Evolutionary conservation across 2,797 vertebrate genomes (phyloP).

Genomic region (Coendou prehensilis): DNA sequence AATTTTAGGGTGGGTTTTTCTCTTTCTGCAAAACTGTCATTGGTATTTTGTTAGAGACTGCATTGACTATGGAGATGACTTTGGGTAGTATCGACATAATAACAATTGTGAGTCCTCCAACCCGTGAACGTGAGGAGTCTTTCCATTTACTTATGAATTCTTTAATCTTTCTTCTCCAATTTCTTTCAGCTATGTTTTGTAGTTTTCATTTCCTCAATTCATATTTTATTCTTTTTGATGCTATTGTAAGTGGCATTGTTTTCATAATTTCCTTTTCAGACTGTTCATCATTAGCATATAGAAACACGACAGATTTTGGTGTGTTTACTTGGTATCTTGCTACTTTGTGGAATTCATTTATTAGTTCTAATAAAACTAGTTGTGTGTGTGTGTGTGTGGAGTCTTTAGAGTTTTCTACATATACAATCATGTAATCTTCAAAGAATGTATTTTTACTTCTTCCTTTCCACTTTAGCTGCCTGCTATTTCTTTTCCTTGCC

Average conservation of each 20-base stretch:
- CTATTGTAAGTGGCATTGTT: background rate
- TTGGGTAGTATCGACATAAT: background rate
- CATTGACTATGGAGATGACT: background rate
- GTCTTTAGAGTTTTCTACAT: background rate
- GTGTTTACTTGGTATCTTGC: background rate
- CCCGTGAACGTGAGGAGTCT: background rate
- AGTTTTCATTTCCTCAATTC: background rate
- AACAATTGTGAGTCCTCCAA: background rate
- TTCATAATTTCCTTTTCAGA: background rate
- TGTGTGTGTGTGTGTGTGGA: background rate
- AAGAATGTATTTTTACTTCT: background rate
- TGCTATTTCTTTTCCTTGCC: background rate
- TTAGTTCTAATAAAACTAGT: background rate
- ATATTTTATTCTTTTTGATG: background rate
- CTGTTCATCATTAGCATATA: background rate
- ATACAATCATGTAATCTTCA: background rate
- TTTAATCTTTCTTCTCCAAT: background rate
- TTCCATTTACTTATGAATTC: background rate
- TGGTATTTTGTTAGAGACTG: background rate
- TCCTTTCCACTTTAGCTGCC: background rate
- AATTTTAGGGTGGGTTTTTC: background rate
- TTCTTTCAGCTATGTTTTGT: background rate
- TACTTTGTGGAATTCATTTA: background rate
- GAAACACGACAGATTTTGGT: background rate
- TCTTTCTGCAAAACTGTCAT: background rate